Base-by-base conservation (phyloP, 2,888 invertebrate genomes). In the Mythimna loreyi region DNA sequence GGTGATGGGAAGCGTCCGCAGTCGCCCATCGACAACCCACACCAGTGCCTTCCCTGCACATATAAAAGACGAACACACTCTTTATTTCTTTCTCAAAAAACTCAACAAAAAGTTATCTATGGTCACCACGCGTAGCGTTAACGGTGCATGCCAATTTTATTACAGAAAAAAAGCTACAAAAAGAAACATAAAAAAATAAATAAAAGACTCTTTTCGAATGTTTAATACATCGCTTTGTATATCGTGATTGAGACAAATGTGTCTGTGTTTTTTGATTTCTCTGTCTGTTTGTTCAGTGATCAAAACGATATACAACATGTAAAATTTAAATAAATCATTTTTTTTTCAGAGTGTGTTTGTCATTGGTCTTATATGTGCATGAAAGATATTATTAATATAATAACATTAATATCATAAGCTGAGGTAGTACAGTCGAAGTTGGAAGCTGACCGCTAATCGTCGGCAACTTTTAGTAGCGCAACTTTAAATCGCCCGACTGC, bases 31-130 rank as follows among this genome's bases (percentile, higher is more conserved):
- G 80, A 86, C 85, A 82, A 80, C 82, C 85, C 85, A 83, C 87
- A 84, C 85, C 82, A 77, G 87, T 87, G 87, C 86, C 91, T 91
- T 91, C 93, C 96, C 96, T 96, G 96, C 96, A 95, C 96, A 96
- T 93, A 95, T 96, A 96, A 96, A 74, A 91, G 94, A 94, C 94
- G 95, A 91, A 93, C 96, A 96, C 96, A 96, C 96, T 95, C 96
- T 94, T 92, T 91, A 91, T 87, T 88, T 87, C 87, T 89, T 81
- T 81, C 59, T 80, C 67, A 72, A 72, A 80, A 83, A 83, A 84
- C 80, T 76, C 77, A 82, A 71, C 47, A 70, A 78, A 75, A 78
- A 63, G 73, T 75, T 84, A 82, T 80, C 77, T 78, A 78, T 77
- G 59, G 82, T 85, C 78, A 87, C 88, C 89, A 89, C 90, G 92